Percentiles rank a stretch among this genome's conserved stretches.
These are phyloP conservation scores for Palythoa heliodiscus DNA, from an alignment of 92 coral and sea anemone species.

Conservation along the genomic window DNA sequence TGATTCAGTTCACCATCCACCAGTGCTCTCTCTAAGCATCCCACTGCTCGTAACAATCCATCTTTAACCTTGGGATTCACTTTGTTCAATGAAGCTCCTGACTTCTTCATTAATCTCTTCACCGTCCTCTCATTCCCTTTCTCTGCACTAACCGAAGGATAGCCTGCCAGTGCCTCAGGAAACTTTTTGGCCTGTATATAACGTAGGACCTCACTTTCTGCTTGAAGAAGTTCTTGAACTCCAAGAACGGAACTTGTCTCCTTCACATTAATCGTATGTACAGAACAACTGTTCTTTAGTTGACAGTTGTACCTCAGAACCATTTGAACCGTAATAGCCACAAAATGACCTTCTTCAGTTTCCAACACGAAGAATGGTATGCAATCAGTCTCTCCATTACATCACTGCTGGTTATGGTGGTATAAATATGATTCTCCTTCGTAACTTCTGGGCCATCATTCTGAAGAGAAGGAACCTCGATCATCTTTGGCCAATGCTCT, in stretches of 20 bases:
- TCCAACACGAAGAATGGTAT: constrained; percentile 25
- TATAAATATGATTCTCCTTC: constrained; percentile 51
- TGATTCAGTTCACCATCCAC: too few relatives aligned
- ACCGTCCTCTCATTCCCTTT: not conserved
- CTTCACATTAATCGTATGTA: not conserved
- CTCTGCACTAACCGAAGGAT: too few relatives aligned
- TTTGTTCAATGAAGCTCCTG: not conserved
- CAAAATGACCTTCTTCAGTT: constrained; percentile 34
- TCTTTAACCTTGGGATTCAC: too few relatives aligned
- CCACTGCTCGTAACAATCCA: too few relatives aligned
- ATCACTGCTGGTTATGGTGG: too few relatives aligned
- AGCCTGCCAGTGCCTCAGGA: not conserved
- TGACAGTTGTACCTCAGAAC: constrained; percentile 29
- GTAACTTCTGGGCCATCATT: constrained; percentile 39
- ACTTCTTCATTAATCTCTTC: not conserved
- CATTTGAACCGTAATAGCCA: constrained; percentile 62
- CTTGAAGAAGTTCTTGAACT: constrained; percentile 27
- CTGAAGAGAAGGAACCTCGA: constrained; percentile 28
- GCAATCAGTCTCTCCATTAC: constrained; percentile 16
- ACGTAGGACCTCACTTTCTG: constrained; percentile 34
- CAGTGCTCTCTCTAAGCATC: too few relatives aligned
- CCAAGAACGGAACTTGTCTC: not conserved
- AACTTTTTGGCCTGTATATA: constrained; percentile 36
- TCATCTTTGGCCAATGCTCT: too few relatives aligned
- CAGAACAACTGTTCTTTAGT: not conserved